A percentile compares a stretch with the other conserved stretches of the same genome.
These are phyloP conservation scores for Leptinotarsa haldemani DNA, from an alignment of 2,888 invertebrate genomes.

Conservation along the genomic window DNA sequence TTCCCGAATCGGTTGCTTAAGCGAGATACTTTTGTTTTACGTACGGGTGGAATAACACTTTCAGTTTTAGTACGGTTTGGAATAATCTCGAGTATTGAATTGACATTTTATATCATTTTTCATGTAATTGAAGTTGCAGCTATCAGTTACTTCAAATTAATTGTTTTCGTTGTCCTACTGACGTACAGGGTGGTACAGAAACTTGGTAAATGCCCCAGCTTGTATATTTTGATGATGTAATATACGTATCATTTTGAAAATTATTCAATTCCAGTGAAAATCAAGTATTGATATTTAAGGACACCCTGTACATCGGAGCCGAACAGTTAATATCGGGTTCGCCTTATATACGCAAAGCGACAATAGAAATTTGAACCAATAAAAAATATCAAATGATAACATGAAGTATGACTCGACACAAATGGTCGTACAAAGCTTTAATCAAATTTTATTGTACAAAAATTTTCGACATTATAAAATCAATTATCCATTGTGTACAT, in stretches of 20 bases:
- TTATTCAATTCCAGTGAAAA: background rate
- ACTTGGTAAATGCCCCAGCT: no score
- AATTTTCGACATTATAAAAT: slow-evolving; percentile 54
- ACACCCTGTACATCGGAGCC: background rate
- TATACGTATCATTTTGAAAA: no score
- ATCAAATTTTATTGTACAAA: slow-evolving; percentile 63
- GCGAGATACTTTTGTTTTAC: background rate
- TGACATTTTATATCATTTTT: background rate
- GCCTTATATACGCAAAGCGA: slow-evolving; percentile 46
- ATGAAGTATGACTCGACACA: slow-evolving; percentile 36
- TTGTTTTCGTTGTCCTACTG: background rate
- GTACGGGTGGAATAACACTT: background rate
- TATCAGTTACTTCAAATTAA: slow-evolving; percentile 4
- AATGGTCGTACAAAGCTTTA: slow-evolving; percentile 58
- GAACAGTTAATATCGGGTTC: slow-evolving; percentile 23
- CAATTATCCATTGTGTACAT: slow-evolving; percentile 56
- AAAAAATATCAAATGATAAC: slow-evolving; percentile 45
- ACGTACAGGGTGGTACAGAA: slow-evolving; percentile 19
- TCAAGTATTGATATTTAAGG: background rate
- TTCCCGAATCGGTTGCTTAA: background rate
- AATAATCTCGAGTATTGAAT: background rate
- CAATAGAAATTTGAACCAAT: slow-evolving; percentile 52
- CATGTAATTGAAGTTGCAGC: slow-evolving; percentile 17
- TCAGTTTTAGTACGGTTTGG: background rate
- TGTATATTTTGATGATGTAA: no score